Evolutionary conservation across 2,888 invertebrate genomes (phyloP).

Genomic region (Daptonema setosum): DNA sequence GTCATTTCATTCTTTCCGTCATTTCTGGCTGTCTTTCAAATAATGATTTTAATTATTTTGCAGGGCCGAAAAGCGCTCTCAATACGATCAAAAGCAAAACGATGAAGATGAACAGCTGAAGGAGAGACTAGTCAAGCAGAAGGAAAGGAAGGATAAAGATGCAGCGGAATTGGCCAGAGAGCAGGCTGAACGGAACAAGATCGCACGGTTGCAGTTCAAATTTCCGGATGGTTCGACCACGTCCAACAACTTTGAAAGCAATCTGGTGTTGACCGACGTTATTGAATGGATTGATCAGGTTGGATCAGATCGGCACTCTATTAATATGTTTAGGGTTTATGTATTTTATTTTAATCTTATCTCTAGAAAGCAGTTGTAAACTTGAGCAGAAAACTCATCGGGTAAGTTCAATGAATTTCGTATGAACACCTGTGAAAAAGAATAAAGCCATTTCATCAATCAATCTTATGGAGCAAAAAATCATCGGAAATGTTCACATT

Average conservation of each 20-base stretch:
- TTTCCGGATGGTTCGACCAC: slow-evolving; percentile 52
- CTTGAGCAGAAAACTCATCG: no score
- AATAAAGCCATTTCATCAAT: no score
- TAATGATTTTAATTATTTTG: background rate
- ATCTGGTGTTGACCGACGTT: background rate
- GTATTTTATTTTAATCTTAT: no score
- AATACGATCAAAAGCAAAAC: background rate
- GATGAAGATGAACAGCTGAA: background rate
- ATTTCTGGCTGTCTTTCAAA: background rate
- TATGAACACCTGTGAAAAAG: no score
- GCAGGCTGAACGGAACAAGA: slow-evolving; percentile 18
- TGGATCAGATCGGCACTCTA: no score
- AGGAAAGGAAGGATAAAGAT: background rate
- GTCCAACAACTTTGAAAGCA: background rate
- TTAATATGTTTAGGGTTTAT: no score
- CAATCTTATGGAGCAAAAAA: no score
- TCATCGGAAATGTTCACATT: no score
- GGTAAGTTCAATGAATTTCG: no score
- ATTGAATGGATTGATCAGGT: background rate
- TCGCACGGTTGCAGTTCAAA: slow-evolving; percentile 59
- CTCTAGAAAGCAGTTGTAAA: no score
- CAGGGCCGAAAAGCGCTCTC: background rate
- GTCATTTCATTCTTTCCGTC: background rate
- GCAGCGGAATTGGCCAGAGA: background rate
- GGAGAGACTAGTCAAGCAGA: background rate